Evolutionary conservation across 2,113 vertebrate species (phyloP).

Genomic region (Dasyornis broadbenti): DNA sequence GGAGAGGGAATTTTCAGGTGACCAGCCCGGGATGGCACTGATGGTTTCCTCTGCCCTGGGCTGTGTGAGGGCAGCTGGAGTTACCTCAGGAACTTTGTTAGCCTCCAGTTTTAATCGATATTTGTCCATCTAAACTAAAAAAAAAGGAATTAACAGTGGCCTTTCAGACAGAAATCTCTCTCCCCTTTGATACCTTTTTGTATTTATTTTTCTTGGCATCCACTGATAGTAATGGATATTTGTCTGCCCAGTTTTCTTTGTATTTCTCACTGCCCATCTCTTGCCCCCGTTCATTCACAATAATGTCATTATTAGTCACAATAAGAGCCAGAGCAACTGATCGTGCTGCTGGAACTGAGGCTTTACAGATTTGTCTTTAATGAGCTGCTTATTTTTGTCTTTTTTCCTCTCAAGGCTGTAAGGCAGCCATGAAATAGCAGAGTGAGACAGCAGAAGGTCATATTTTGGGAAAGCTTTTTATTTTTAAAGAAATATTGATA

Average conservation of each 20-base stretch:
- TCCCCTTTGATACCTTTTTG: background rate
- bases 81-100: background rate
- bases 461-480: background rate
- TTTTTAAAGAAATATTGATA: conserved; percentile 23
- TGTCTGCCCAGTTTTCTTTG: background rate
- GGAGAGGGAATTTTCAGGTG: background rate
- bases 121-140: background rate
- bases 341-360: background rate
- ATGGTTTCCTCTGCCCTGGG: background rate
- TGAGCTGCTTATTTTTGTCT: background rate
- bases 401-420: background rate
- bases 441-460: conserved; percentile 11
- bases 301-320: background rate
- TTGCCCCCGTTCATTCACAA: background rate
- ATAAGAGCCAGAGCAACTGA: background rate
- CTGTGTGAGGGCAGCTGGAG: background rate
- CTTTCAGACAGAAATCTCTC: background rate
- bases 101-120: background rate
- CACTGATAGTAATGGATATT: background rate
- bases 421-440: conserved; percentile 1
- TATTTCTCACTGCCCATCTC: background rate
- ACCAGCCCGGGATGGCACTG: background rate
- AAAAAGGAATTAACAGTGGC: background rate
- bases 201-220: background rate
- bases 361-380: background rate